Percentiles rank a stretch among this genome's conserved stretches.
Evolutionary conservation across 2,113 vertebrate species (phyloP).

Genomic region (Tiliqua scincoides): DNA sequence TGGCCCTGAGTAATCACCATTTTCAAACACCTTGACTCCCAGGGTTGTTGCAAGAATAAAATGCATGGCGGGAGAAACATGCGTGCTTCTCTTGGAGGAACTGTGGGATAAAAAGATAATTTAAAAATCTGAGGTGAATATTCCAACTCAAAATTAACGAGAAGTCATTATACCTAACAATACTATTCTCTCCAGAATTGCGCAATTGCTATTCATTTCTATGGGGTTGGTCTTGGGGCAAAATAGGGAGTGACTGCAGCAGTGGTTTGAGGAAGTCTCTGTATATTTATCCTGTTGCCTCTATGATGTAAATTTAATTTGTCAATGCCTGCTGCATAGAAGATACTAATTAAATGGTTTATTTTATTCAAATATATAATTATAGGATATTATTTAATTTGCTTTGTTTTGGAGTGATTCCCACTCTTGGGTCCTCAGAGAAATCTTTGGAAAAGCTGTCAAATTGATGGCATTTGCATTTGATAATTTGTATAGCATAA

Average conservation of each 20-base stretch:
- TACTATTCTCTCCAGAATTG: neutral
- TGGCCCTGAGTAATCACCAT: no score
- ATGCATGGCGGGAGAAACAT: no score
- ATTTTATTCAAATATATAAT: slow-evolving; percentile 44
- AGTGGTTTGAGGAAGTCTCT: neutral
- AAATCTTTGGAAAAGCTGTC: slow-evolving; percentile 44
- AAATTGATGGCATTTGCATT: slow-evolving; percentile 52
- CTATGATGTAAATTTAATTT: slow-evolving; percentile 23
- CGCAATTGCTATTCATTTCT: neutral
- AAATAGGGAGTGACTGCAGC: neutral
- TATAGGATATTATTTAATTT: slow-evolving; percentile 33
- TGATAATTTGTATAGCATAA: slow-evolving; percentile 63
- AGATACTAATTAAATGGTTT: slow-evolving; percentile 43
- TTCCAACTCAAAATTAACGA: no score
- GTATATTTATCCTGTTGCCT: slow-evolving; percentile 1
- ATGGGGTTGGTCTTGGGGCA: neutral
- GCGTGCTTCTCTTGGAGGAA: no score
- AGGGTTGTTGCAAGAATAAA: no score
- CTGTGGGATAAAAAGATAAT: no score
- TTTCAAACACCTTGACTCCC: no score
- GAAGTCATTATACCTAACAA: no score
- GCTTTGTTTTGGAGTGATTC: slow-evolving; percentile 22
- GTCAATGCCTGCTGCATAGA: neutral
- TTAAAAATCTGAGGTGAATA: no score
- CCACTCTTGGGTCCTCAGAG: slow-evolving; percentile 26